Base-by-base conservation (phyloP, 2,888 invertebrate species). In the Drosophila kambysellisi region DNA sequence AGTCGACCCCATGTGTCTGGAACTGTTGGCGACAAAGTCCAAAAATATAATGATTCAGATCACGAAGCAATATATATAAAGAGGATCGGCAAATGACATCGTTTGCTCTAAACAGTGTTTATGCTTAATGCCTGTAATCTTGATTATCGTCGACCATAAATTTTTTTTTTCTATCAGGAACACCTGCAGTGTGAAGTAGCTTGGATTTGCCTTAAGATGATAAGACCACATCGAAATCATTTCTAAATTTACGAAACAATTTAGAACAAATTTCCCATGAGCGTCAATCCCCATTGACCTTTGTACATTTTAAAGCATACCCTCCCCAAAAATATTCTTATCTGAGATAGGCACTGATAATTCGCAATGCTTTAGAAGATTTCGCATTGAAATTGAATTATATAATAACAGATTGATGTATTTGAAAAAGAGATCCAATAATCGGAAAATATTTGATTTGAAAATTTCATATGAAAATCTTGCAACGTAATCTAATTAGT, bases 1-100 rank as follows among this genome's bases (percentile, higher is more conserved):
- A 93, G 50, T 70, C 94, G 94, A 17, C 94, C 93, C 89, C 93
- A 93, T 48, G 94, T 88, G 78, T 94, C 94, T 5, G 94, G 81
- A 91, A 94, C 94, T 94, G 71, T 65, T 58, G 32, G n/a, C 25
- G 35, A 11, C 30, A 7, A 63, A 56, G 11, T 30, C 20, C 3
- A 61, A 53, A 5, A 46, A 15, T 15, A 15, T 7, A 50, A 39
- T 6, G 17, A 9, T 29, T 11, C 17, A 5, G 15, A 29, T 50
- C 29, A 9, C 17, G 20, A 4, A 15, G 7, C 41, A 41, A 41
- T n/a, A 41, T 25, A 25, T 25, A 25, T 25, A 25, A 1, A 25
- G 1, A 25, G 25, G 25, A 25, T 25, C 25, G 25, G 25, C 2
- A 3, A 25, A 25, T 25, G 25, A 25, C 25, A 25, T 25, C 25